phyloP scores from a whole-genome alignment of 2,888 invertebrate species.

The Nesidiocoris tenuis region DNA sequence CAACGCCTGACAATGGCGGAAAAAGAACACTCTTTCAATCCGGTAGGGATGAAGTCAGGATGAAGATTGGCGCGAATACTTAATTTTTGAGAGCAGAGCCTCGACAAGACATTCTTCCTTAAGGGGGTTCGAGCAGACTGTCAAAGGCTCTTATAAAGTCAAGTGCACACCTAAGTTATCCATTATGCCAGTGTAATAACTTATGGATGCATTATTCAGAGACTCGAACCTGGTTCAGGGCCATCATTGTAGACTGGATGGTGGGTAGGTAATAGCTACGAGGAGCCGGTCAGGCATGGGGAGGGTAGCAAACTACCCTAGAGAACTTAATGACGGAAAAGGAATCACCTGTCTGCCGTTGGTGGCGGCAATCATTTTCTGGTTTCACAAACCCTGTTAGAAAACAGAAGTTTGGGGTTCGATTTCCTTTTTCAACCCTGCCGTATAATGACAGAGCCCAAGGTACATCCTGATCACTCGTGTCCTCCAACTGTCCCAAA shows the following conservation, averaged over 20 bases:
- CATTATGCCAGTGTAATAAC: conserved; percentile 40
- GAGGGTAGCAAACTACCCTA: conserved; percentile 34
- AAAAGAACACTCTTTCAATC: not conserved
- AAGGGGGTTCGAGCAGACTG: conserved; percentile 7
- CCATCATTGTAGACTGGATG: not conserved
- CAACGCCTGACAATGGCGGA: not conserved
- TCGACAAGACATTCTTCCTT: not conserved
- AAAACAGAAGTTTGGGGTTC: not conserved
- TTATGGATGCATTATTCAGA: conserved; percentile 38
- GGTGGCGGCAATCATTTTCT: not conserved
- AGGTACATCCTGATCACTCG: not conserved
- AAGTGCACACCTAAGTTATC: conserved; percentile 38
- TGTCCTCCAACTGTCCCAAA: not conserved
- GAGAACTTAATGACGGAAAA: conserved; percentile 32
- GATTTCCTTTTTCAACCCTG: not conserved
- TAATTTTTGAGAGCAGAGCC: not conserved
- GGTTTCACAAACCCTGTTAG: not conserved
- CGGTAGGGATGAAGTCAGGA: not conserved
- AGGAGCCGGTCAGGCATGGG: not conserved
- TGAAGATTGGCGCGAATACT: not conserved
- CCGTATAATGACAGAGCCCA: not conserved
- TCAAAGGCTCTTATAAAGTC: conserved; percentile 24
- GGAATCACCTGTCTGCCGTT: conserved; percentile 22
- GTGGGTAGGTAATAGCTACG: conserved; percentile 14
- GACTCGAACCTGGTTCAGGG: conserved; percentile 12